phyloP scores from a whole-genome alignment of 1,140 invertebrate genomes.

The Dreissena polymorpha region DNA sequence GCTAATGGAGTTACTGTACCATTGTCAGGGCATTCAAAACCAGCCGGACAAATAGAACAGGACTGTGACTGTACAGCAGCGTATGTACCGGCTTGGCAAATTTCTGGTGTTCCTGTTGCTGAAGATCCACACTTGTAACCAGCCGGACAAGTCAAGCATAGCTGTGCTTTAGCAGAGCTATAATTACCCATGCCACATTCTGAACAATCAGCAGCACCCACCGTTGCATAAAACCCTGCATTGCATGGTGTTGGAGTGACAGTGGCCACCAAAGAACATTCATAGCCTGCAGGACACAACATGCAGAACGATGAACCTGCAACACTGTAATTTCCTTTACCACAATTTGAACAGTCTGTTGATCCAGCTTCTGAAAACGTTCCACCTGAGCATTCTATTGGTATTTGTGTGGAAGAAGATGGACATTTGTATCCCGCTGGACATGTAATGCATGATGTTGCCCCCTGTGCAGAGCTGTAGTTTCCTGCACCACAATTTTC shows the following conservation, averaged over 20 bases:
- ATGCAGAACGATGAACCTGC: neutral
- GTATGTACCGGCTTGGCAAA: slow-evolving; percentile 67
- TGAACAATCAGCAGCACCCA: no score
- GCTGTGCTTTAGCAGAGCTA: no score
- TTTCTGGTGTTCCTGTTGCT: slow-evolving; percentile 62
- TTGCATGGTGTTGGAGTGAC: no score
- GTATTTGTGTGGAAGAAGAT: slow-evolving; percentile 13
- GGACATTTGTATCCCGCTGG: slow-evolving; percentile 63
- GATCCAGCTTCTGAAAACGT: neutral
- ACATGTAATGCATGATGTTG: no score
- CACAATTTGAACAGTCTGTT: neutral
- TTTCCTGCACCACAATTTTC: no score
- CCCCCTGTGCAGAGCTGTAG: no score
- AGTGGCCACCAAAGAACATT: no score
- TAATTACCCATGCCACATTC: no score
- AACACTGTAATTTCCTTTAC: neutral
- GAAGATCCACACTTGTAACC: slow-evolving; percentile 68
- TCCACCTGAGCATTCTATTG: neutral
- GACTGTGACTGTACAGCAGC: slow-evolving; percentile 55
- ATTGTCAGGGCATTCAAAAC: slow-evolving; percentile 64
- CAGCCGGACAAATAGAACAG: slow-evolving; percentile 73
- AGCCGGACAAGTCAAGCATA: slow-evolving; percentile 70
- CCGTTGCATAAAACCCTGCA: no score
- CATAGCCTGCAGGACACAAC: neutral
- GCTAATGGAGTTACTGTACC: no score